Evolutionary conservation across 2,797 vertebrate genomes (phyloP), one percentile per base, ranked within the genome.

Genomic region (Crocidura indochinensis): DNA sequence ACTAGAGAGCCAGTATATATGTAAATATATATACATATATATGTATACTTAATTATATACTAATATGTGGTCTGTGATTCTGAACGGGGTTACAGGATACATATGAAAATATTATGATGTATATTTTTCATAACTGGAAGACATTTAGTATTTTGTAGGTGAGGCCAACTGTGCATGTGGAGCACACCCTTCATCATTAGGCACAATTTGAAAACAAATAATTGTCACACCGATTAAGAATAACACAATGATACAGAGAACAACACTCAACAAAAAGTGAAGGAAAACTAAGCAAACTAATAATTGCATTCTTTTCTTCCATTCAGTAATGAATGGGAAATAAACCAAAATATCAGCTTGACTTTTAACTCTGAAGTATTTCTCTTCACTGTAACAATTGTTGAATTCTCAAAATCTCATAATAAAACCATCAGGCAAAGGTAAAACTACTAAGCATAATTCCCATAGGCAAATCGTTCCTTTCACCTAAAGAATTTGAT

Each of bases 221-320:
- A 24, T 9, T 17, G 29, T 71, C 49, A 47, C 12, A 47, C 15
- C 12, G 1, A 4, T 5, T 88, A 27, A 72, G 9, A 82, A 15
- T 38, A 20, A 38, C n/a, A 64, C 24, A 65, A 4, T 67, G 65
- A 68, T 29, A 92, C 10, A 77, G 81, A 78, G 86, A 87, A 83
- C 6, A 91, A 60, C 65, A 81, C 83, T 72, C 38, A 5, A 38
- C 38, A 38, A 38, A 38, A 69, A 2, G 10, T 47, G 8, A 27
- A n/a, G 56, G 17, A 67, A 74, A 87, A 51, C 17, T 10, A 1
- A 80, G 22, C 14, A 20, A 38, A 68, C 74, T 88, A 20, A 89
- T 47, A 87, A 68, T 60, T 67, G 60, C 67, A 47, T 84, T 88
- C 51, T 90, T 3, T n/a, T 90, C 84, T 71, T 87, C 60, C 92